Base-by-base conservation (phyloP, 92 coral and sea anemone genomes). In the Porites cylindrica region DNA sequence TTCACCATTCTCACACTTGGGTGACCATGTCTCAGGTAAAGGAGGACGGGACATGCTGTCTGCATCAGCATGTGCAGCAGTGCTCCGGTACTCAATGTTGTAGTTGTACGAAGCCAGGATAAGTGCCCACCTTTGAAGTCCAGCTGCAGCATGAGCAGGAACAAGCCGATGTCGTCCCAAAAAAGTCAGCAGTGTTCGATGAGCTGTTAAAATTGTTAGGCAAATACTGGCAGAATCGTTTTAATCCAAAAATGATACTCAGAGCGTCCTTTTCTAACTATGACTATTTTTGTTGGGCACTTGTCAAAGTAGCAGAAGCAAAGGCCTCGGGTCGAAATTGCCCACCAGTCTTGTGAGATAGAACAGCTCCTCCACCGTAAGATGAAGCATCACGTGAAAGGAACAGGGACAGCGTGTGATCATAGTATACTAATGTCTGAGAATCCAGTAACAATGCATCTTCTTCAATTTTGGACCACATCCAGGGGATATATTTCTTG, bases 51-150 rank as follows among this genome's bases (percentile, higher is more conserved):
- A 80, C 88, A 91, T 91, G 13, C 63, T 83, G 81, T 86, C 84
- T 29, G 86, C 95, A 90, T 93, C 96, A 47, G 91, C 92, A 80
- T 85, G 96, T 16, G 92, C 89, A 63, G 3, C 17, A 51, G 79
- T 92, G 43, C 73, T 76, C 26, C 88, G 72, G 54, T 84, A 91
- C 80, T 91, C 89, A 72, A 88, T 91, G 14, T 54, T 54, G 60
- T 54, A 54, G 51, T 81, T 77, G 91, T 93, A 88, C 6, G 88
- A 89, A 66, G 92, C 89, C 10, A 91, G 90, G 61, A 87, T 86
- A 4, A 94, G 61, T 1, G 95, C 85, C 98, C 93, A 87, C 24
- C 91, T 82, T 72, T 94, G 93, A 26, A 92, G 77, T 81, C 92
- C 74, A n/a, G 91, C 88, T 51, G 93, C 93, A 24, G 90, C 84